These are phyloP conservation scores for Bubo scandiacus DNA, from an alignment of 2,113 vertebrate genomes.

Conservation along the genomic window DNA sequence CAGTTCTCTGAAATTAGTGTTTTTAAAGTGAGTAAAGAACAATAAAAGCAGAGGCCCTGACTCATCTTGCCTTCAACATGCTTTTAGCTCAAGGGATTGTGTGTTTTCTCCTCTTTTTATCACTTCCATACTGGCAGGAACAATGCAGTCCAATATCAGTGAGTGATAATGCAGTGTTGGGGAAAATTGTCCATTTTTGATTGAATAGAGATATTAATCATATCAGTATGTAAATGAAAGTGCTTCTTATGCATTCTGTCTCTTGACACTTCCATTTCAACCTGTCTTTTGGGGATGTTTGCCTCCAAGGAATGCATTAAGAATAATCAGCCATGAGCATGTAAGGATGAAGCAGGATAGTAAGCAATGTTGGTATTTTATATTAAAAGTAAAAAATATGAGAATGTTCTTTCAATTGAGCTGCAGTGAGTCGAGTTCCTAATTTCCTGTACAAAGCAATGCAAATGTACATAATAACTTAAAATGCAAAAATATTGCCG, in stretches of 20 bases:
- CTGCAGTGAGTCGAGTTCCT: not conserved
- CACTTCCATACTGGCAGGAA: not conserved
- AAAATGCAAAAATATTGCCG: not conserved
- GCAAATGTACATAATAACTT: not conserved
- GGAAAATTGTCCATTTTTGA: not conserved
- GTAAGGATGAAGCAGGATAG: not conserved
- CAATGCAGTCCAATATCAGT: not conserved
- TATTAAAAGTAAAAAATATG: not conserved
- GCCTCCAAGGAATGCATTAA: not conserved
- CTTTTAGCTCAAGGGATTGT: not conserved
- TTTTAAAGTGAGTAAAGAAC: not conserved
- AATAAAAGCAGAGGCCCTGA: not conserved
- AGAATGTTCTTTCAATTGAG: not conserved
- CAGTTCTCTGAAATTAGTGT: not conserved
- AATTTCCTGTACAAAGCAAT: constrained; percentile 1
- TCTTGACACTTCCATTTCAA: not conserved
- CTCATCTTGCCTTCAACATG: not conserved
- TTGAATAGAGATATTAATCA: not conserved
- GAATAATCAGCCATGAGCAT: not conserved
- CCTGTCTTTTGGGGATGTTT: not conserved
- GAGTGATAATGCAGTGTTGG: not conserved
- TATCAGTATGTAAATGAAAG: not conserved
- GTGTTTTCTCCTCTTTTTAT: not conserved
- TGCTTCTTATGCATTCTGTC: not conserved
- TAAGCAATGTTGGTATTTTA: not conserved